phyloP scores from a whole-genome alignment of 1,140 invertebrate genomes.

The Paraescarpia echinospica region DNA sequence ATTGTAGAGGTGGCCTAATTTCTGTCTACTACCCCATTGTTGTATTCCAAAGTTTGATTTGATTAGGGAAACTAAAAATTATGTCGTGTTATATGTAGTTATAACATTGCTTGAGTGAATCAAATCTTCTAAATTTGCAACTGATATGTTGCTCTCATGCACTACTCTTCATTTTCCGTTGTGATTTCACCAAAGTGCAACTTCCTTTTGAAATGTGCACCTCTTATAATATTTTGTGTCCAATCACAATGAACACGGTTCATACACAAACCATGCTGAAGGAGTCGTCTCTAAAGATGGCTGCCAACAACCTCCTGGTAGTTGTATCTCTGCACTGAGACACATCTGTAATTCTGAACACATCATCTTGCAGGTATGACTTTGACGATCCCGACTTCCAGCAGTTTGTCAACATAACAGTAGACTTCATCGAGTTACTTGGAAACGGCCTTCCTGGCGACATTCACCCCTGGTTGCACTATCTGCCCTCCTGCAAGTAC shows the following conservation, averaged over 20 bases:
- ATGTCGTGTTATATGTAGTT: background rate
- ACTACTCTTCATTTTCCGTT: background rate
- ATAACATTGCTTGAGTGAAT: background rate
- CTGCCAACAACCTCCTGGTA: too few relatives aligned
- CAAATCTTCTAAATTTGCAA: background rate
- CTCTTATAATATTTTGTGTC: background rate
- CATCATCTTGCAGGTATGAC: slow-evolving; percentile 1
- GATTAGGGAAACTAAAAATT: background rate
- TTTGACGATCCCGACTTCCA: slow-evolving; percentile 6
- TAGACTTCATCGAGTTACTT: background rate
- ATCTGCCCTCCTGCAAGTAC: background rate
- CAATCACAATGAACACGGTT: background rate
- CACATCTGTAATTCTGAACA: background rate
- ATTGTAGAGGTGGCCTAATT: too few relatives aligned
- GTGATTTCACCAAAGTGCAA: background rate
- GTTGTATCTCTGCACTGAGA: background rate
- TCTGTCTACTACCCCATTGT: background rate
- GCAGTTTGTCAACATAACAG: background rate
- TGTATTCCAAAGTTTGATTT: background rate
- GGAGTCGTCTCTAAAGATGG: background rate
- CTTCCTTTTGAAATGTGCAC: background rate
- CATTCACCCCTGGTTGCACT: background rate
- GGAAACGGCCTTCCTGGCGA: background rate
- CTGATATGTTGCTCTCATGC: background rate
- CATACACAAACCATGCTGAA: background rate